These are phyloP conservation scores for Drosophila micromelanica DNA, from an alignment of 1,140 invertebrate genomes.

Conservation along the genomic window DNA sequence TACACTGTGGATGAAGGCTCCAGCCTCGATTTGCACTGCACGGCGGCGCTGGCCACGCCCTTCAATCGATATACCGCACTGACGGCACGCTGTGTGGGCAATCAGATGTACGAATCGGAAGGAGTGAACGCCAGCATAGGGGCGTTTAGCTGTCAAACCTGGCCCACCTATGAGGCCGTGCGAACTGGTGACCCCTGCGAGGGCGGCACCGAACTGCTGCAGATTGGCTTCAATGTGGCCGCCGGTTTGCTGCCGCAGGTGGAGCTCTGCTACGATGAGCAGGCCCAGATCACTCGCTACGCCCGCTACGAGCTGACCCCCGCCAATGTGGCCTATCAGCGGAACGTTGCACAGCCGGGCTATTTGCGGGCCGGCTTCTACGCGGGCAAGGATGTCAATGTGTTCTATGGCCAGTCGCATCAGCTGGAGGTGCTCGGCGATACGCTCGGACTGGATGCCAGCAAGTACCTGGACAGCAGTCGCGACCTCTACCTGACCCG, in stretches of 20 bases:
- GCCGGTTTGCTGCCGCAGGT: constrained; percentile 59
- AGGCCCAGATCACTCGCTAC: constrained; percentile 58
- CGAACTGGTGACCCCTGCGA: constrained; percentile 54
- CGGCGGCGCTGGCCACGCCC: constrained; percentile 48
- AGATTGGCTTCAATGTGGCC: constrained; percentile 70
- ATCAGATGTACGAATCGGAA: constrained; percentile 56
- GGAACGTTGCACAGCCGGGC: constrained; percentile 63
- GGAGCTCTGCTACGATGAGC: constrained; percentile 64
- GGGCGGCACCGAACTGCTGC: constrained; percentile 56
- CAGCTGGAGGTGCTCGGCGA: constrained; percentile 47
- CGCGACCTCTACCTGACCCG: constrained; percentile 85
- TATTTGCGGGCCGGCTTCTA: constrained; percentile 68
- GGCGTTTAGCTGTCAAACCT: constrained; percentile 63
- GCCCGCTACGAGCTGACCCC: constrained; percentile 60
- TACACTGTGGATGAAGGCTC: constrained; percentile 51
- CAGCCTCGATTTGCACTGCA: constrained; percentile 67
- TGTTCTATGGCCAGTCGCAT: constrained; percentile 54
- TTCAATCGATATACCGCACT: constrained; percentile 59
- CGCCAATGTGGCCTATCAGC: constrained; percentile 63
- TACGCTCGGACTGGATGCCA: constrained; percentile 52
- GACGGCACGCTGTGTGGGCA: constrained; percentile 53
- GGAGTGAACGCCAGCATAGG: constrained; percentile 29
- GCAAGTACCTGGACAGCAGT: constrained; percentile 73
- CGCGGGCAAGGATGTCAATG: constrained; percentile 58
- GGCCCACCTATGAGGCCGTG: constrained; percentile 64